These are phyloP conservation scores for Dicaeum eximium DNA, from an alignment of 2,113 vertebrate genomes.

Conservation along the genomic window DNA sequence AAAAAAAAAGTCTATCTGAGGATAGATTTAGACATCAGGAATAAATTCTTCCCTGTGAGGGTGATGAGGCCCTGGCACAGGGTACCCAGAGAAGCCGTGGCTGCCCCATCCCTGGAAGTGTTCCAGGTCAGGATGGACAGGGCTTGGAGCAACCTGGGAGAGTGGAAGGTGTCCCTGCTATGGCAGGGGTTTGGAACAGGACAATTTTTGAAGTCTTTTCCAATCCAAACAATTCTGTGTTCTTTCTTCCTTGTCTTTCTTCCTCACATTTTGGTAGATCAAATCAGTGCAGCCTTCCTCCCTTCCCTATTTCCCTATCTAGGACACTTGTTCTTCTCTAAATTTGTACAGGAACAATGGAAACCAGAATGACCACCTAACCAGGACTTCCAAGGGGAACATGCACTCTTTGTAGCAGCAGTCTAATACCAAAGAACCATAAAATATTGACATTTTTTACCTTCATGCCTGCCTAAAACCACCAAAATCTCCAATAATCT, in stretches of 20 bases:
- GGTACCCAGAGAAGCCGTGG: not conserved
- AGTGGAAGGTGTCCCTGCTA: not conserved
- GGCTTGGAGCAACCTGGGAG: not conserved
- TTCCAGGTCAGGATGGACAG: accelerated
- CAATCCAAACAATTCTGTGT: not conserved
- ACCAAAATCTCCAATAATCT: not conserved
- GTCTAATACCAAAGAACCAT: not conserved
- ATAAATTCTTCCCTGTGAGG: not conserved
- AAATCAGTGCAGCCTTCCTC: not conserved
- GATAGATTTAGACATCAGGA: not conserved
- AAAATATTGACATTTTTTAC: not conserved
- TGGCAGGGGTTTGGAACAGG: not conserved
- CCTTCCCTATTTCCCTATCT: not conserved
- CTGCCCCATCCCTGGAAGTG: not conserved
- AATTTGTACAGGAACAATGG: not conserved
- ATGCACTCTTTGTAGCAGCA: not conserved
- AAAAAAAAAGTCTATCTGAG: too few species aligned
- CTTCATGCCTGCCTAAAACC: not conserved
- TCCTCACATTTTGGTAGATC: not conserved
- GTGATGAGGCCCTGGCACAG: not conserved
- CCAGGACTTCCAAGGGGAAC: not conserved
- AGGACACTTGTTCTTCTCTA: not conserved
- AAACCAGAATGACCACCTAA: not conserved
- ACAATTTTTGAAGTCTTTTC: not conserved
- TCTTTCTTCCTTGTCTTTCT: not conserved